These are phyloP conservation scores for Gymnothorax javanicus DNA, from an alignment of 2,797 vertebrate genomes.

Conservation along the genomic window DNA sequence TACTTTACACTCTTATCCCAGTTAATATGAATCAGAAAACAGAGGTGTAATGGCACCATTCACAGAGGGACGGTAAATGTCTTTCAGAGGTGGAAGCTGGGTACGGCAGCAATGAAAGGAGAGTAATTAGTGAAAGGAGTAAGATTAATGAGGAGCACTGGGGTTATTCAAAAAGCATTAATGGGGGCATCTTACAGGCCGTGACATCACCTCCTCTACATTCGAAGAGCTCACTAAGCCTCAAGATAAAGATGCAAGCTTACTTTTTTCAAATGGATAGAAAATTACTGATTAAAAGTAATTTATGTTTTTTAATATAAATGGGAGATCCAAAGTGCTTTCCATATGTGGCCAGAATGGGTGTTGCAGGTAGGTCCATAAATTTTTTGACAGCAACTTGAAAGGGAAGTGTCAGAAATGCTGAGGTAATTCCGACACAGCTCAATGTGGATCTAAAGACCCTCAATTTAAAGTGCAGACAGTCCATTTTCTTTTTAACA, in stretches of 20 bases:
- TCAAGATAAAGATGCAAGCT: background rate
- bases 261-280: background rate
- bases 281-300: background rate
- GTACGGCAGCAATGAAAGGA: background rate
- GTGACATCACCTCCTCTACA: background rate
- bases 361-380: background rate
- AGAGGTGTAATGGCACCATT: too few relatives aligned
- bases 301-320: too few relatives aligned
- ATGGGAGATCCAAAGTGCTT: too few relatives aligned
- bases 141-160: background rate
- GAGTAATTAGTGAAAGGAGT: background rate
- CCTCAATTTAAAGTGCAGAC: too few relatives aligned
- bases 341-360: too few relatives aligned
- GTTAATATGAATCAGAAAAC: constrained; percentile 1
- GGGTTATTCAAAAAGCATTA: background rate
- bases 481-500: too few relatives aligned
- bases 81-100: background rate
- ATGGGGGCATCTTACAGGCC: background rate
- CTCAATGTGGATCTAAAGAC: too few relatives aligned
- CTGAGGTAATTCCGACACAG: too few relatives aligned
- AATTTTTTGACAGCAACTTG: too few relatives aligned
- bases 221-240: background rate
- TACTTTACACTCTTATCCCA: constrained; percentile 3
- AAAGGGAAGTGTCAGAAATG: too few relatives aligned
- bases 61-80: background rate